Percentiles rank a stretch among this genome's conserved stretches.
Conservation (phyloP, 2,888 invertebrate species). For the Acanthopleura granulata region DNA sequence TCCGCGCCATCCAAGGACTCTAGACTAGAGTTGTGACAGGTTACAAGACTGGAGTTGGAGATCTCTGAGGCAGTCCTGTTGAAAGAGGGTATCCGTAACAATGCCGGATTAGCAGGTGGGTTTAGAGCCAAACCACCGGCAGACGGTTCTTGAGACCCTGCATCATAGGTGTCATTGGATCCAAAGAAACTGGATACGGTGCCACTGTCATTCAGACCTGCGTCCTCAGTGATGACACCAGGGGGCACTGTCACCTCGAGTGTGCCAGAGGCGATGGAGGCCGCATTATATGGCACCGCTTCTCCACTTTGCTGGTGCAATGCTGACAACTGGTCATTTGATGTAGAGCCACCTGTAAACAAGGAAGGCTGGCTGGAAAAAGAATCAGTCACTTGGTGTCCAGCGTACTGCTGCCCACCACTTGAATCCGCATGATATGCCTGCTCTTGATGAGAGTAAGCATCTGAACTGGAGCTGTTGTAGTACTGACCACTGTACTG, state of each 20-base stretch:
- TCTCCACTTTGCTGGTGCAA: constrained; percentile 21
- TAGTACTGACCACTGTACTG: background rate
- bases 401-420: background rate
- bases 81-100: constrained; percentile 20
- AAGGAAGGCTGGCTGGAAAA: background rate
- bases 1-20: background rate
- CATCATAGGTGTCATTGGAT: constrained; percentile 33
- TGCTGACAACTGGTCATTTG: constrained; percentile 23
- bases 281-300: background rate
- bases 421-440: background rate
- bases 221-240: background rate
- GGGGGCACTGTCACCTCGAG: background rate
- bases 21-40: constrained; percentile 19
- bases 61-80: constrained; percentile 36
- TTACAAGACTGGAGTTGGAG: constrained; percentile 38
- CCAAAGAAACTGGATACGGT: constrained; percentile 38
- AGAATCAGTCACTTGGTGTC: background rate
- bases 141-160: background rate
- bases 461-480: background rate
- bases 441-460: background rate
- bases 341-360: background rate
- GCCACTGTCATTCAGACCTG: constrained; percentile 26
- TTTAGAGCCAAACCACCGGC: background rate
- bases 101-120: constrained; percentile 3
- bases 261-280: background rate